Evolutionary conservation across 92 coral and sea anemone genomes (phyloP), one percentile per base, ranked within the genome.

Genomic region (Phenganax subtilis): DNA sequence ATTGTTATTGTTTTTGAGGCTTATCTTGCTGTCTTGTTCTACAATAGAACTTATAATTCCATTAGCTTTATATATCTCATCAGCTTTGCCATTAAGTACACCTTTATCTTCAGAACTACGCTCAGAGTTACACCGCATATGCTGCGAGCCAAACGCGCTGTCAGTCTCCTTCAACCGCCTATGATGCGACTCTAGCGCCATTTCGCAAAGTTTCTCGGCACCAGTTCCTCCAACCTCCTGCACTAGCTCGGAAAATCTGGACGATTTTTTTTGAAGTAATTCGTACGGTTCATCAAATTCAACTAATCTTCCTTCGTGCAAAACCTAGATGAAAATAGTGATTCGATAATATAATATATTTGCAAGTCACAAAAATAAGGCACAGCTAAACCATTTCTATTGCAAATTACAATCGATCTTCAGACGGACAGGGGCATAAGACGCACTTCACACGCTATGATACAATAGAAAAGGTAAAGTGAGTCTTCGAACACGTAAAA

Each of bases 231-330:
- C 93, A 64, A 93, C 92, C 54, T 94, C 96, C 80, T 94, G 90
- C 80, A 88, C 97, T 70, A 94, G 87, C 70, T 94, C 82, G 15
- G 93, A 72, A 83, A 94, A 94, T 16, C 86, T 75, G 29, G 96
- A 82, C 1, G 82, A 68, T 17, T 83, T 69, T 52, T 87, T 79
- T 59, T 85, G 88, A 55, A 94, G 93, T 16, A 94, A 75, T 4
- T 90, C 80, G 55, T 88, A 84, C 25, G 98, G 98, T 71, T 92
- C 98, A 72, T 94, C 97, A 75, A 94, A 94, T 74, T 94, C 98
- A 20, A 88, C 85, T 12, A 94, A 89, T 70, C 76, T 78, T 58
- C 98, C 98, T 77, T 89, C 97, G 82, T 90, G 91, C 57, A 94
- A 85, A 0, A 94, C 98, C 98, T 94, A 75, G 10, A 58, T n/a